Evolutionary conservation across 2,888 invertebrate species (phyloP), one percentile per base, ranked within the genome.

Genomic region (Cheilosia grossa): DNA sequence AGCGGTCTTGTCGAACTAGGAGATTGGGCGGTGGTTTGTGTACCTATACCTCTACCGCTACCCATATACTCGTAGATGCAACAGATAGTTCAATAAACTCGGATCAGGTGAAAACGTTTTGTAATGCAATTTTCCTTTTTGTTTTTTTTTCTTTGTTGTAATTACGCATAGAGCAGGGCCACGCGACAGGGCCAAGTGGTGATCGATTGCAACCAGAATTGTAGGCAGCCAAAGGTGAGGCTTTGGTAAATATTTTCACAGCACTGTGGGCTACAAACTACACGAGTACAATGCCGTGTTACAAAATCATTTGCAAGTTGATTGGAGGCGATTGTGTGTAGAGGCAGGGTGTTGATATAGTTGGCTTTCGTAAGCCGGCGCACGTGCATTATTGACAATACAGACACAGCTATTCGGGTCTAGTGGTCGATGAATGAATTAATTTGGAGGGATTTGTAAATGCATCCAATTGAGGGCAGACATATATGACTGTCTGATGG

Each of bases 1-100:
- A 64, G 81, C 58, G 53, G 64, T 82, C 70, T 77, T 72, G 70
- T 77, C 70, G 40, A 70, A 56, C 67, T 70, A 61, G 82, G 66
- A 61, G 77, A 77, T 72, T 82, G 77, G 66, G 77, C 66, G 59
- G 58, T 27, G 59, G n/a, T 30, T 30, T 7, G 30, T 9, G 2
- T 30, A 9, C 30, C 30, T 2, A 7, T 27, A 9, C 30, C 9
- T 30, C 2, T 6, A 30, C 54, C 44, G 21, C 21, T 21, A 21
- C 21, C 21, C 27, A 53, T 37, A 42, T 21, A 37, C 21, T 21
- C 21, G 21, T 44, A 49, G 51, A 47, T 49, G 30, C 49, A 40
- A 30, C 2, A 59, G 77, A 77, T 54, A 77, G 59, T 77, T 77
- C 77, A 77, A 69, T 69, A 77, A 77, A 77, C 77, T 77, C 59